phyloP scores from a whole-genome alignment of 2,797 vertebrate genomes.

The Chiroxiphia lanceolata region DNA sequence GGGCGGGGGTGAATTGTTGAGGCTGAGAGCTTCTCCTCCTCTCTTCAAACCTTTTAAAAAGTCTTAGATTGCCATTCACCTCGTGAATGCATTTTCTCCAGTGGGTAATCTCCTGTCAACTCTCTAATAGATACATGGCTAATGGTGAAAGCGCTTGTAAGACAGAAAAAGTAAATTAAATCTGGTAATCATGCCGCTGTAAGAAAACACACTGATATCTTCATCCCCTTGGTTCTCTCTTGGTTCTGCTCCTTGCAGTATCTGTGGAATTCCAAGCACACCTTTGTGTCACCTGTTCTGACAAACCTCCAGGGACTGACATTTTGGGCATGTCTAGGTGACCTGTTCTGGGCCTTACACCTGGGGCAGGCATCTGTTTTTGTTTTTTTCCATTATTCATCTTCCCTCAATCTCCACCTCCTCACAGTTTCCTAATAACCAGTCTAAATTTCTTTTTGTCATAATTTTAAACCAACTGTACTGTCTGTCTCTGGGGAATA shows the following conservation, averaged over 20 bases:
- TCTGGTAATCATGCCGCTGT: background rate
- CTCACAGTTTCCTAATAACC: background rate
- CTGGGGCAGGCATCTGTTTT: background rate
- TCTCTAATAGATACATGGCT: background rate
- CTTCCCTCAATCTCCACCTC: background rate
- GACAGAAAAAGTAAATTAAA: background rate
- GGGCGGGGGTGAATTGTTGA: background rate
- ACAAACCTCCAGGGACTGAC: background rate
- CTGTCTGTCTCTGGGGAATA: background rate
- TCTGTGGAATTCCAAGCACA: background rate
- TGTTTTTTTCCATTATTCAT: background rate
- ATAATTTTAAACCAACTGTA: background rate
- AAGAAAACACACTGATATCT: background rate
- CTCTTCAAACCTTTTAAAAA: background rate
- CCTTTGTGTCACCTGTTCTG: rapidly evolving
- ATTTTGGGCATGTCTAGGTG: background rate
- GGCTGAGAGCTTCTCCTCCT: background rate
- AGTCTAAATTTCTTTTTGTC: background rate
- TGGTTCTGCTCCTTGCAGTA: background rate
- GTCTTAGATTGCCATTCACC: background rate
- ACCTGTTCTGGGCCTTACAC: background rate
- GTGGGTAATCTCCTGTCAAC: background rate
- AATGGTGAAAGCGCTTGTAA: background rate
- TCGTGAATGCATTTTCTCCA: background rate
- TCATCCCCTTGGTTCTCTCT: background rate